Base-by-base conservation (phyloP, 2,888 invertebrate genomes). In the Xanthia icteritia region DNA sequence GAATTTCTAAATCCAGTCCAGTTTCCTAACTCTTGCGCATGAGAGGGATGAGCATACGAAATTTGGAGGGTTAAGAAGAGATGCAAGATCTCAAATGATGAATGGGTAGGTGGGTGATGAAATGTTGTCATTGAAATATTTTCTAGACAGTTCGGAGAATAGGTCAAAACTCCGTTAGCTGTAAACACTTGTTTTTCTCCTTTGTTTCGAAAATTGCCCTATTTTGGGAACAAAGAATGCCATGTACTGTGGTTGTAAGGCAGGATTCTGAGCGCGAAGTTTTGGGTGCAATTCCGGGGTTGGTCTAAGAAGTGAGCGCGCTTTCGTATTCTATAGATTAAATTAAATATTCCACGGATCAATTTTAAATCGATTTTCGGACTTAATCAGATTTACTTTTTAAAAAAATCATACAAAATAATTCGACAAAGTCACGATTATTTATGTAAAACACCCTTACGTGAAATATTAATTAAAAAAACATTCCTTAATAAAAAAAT, bases 121-220 rank as follows among this genome's bases (percentile, higher is more conserved):
- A 83, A 85, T 68, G 0, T 54, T 72, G 85, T 83, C 83, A 85
- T 81, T 85, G 85, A 81, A 77, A 69, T 48, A 61, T 64, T 72
- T 84, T 77, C 76, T 67, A 67, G 76, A 60, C 66, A 15, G 15
- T 84, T 73, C 56, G 9, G 0, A 39, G 63, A 84, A 58, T 76
- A 68, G 81, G 81, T 80, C 58, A 58, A 1, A 23, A 39, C 2
- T 13, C 69, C 61, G 84, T 76, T 71, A 68, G 2, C 8, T 20
- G 60, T 17, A 54, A 48, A 73, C 73, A 81, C 73, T 83, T 82
- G 81, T 73, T 64, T 8, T 31, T 48, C 27, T 75, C 31, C 63
- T 81, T 78, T 78, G 81, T 73, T n/a, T 56, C 11, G 1, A 15
- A 64, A 8, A 4, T 15, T 73, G 79, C 31, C 51, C 82, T 73